Base-by-base conservation (phyloP, 2,113 vertebrate genomes). In the Plotosus lineatus region DNA sequence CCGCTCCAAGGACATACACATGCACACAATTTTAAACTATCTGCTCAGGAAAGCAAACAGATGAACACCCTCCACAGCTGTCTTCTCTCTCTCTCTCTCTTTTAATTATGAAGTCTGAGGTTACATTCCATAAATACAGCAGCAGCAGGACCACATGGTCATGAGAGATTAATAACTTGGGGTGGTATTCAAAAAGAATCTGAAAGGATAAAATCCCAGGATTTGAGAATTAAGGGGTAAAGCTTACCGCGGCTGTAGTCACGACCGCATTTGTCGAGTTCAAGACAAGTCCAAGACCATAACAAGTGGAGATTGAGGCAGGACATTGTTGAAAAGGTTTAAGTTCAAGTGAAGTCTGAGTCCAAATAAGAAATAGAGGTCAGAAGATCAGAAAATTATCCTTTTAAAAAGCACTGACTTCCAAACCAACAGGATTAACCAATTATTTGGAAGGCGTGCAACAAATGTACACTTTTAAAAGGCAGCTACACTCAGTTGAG, bases 11-110 rank as follows among this genome's bases (percentile, higher is more conserved):
- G 66, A 72, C 78, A 5, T 58, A 42, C 56, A 46, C 65, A 51
- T 73, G 65, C 38, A 31, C 26, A 21, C 51, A 14, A n/a, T 58
- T 69, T 58, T 46, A 55, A 71, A 53, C 51, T 15, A 46, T 71
- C 51, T 21, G 38, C 51, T 38, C 56, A 58, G 38, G 28, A 69
- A 79, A 79, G 33, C 78, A 79, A 71, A 72, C 78, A 36, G 46
- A 73, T 73, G 51, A 58, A 58, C 31, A 60, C 44, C n/a, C 36
- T 38, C 63, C 51, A 51, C n/a, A 31, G 26, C 51, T 58, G 66
- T 72, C 51, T 68, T 60, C 31, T 46, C 1, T 11, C 26, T 42
- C 19, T 21, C 21, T 53, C 17, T n/a, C 23, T 7, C 48, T 48
- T 69, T 31, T 71, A 28, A 26, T 46, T 26, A 3, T 15, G 8